Conservation (phyloP, 2,797 vertebrate genomes). For the Malurus leucopterus region DNA sequence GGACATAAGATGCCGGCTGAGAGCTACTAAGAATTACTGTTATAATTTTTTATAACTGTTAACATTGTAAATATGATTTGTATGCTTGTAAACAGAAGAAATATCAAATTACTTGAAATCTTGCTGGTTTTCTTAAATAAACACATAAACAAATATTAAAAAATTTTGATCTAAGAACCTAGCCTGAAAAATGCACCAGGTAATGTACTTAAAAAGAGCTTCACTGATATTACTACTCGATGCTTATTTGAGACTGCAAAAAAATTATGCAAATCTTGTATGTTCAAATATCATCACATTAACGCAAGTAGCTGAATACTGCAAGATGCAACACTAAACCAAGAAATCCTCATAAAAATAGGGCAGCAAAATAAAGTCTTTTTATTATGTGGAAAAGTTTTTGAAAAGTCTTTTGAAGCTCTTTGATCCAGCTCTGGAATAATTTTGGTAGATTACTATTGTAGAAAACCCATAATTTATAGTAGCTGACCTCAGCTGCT, state of each 20-base stretch:
- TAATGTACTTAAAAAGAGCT: not conserved
- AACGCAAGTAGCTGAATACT: not conserved
- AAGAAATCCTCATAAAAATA: constrained; percentile 24
- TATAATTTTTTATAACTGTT: not conserved
- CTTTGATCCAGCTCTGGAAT: constrained; percentile 86
- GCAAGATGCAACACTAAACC: not conserved
- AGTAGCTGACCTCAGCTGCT: constrained; percentile 86
- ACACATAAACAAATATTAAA: not conserved
- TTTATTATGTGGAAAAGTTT: constrained; percentile 67
- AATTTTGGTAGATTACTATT: constrained; percentile 84
- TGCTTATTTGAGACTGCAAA: not conserved
- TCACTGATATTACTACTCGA: not conserved
- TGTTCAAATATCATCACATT: not conserved
- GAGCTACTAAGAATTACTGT: not conserved
- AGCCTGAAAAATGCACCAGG: not conserved
- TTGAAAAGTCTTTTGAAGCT: constrained; percentile 64
- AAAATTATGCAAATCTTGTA: not conserved
- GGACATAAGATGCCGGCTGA: not conserved
- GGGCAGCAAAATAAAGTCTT: constrained; percentile 25
- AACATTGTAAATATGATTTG: not conserved
- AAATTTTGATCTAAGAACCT: not conserved
- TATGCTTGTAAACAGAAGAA: not conserved
- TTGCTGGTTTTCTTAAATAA: not conserved
- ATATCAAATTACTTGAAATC: not conserved
- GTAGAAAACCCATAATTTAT: constrained; percentile 87